Conservation (phyloP, 2,113 vertebrate genomes). For the Entomyzon cyanotis region DNA sequence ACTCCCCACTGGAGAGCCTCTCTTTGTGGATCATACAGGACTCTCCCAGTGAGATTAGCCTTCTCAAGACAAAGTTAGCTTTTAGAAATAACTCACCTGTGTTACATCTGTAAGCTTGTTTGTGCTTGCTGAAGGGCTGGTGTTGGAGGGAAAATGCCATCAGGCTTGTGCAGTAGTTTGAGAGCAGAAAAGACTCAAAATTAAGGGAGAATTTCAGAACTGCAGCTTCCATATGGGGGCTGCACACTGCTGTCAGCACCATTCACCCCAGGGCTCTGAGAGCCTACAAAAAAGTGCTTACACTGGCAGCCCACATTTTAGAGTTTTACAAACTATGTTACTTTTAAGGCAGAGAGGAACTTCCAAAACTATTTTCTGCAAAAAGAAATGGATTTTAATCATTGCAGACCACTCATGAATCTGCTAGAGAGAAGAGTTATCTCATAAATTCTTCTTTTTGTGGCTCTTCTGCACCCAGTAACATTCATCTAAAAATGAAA, state of each 20-base stretch:
- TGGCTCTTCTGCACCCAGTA: neutral
- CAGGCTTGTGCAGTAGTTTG: neutral
- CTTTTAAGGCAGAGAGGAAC: neutral
- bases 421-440: neutral
- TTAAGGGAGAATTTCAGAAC: neutral
- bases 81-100: neutral
- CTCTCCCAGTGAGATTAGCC: neutral
- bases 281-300: neutral
- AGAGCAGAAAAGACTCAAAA: neutral
- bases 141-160: neutral
- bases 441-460: neutral
- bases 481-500: slow-evolving; percentile 38
- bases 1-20: accelerated
- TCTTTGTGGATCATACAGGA: neutral
- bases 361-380: slow-evolving; percentile 12
- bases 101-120: neutral
- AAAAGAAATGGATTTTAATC: neutral
- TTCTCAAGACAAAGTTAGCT: neutral
- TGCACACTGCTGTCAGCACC: neutral
- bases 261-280: neutral
- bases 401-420: neutral
- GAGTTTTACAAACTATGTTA: neutral
- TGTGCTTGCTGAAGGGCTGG: neutral
- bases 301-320: neutral
- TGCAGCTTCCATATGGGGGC: neutral